Conservation (phyloP, 2,888 invertebrate species). For the Andrena praecox region DNA sequence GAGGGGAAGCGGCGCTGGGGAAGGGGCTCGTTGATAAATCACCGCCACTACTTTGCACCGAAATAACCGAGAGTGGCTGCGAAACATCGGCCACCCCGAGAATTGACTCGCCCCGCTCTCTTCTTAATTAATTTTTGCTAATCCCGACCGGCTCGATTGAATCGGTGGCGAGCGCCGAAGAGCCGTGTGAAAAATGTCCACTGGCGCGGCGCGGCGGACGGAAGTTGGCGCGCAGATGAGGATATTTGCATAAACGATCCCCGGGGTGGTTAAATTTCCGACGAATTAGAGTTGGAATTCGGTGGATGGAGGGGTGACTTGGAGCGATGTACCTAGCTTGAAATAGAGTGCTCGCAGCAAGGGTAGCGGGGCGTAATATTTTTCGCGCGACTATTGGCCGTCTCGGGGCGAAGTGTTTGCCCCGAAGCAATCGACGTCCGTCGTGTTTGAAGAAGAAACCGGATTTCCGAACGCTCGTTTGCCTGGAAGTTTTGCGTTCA, state of each 20-base stretch:
- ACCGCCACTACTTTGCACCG: conserved; percentile 68
- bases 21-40: conserved; percentile 77
- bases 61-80: conserved; percentile 46
- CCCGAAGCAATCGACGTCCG: neutral
- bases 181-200: neutral
- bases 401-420: neutral
- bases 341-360: neutral
- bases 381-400: neutral
- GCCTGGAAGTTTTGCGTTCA: conserved; percentile 28
- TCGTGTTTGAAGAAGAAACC: conserved; percentile 3
- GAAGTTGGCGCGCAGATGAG: neutral
- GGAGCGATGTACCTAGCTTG: neutral
- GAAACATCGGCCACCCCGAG: conserved; percentile 13
- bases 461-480: conserved; percentile 3
- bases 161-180: neutral
- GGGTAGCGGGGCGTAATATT: neutral
- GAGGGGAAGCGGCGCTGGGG: conserved; percentile 32
- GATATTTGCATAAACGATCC: conserved; percentile 10
- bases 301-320: neutral
- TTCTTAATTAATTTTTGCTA: conserved; percentile 60
- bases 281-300: neutral
- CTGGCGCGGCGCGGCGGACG: neutral
- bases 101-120: conserved; percentile 53
- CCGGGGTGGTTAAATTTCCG: neutral
- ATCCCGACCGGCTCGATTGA: conserved; percentile 20